phyloP scores from a whole-genome alignment of 2,113 vertebrate species.

The Acinonyx jubatus region DNA sequence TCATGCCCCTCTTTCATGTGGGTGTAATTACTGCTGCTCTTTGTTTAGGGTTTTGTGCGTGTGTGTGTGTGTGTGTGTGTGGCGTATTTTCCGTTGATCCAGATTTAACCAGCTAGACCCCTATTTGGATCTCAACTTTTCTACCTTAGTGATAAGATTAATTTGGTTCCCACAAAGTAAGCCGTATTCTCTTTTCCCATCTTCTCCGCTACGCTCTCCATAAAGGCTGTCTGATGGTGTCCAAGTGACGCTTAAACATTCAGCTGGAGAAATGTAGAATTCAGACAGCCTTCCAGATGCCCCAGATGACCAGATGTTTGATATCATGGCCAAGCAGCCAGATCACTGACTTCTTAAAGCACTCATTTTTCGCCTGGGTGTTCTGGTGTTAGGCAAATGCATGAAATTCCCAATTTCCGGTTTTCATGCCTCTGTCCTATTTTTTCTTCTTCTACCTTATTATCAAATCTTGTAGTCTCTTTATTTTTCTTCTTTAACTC shows the following conservation, averaged over 20 bases:
- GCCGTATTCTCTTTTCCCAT: not conserved
- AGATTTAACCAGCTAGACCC: slow-evolving; percentile 77
- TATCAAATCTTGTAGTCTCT: not conserved
- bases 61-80: slow-evolving; percentile 33
- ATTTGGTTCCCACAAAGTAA: slow-evolving; percentile 80
- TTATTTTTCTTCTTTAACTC: not conserved
- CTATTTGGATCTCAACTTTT: slow-evolving; percentile 72
- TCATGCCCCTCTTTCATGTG: slow-evolving; percentile 70
- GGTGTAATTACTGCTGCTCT: slow-evolving; percentile 71
- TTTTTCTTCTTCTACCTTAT: not conserved
- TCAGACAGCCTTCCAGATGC: not conserved
- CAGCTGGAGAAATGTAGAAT: not conserved
- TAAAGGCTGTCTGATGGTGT: not conserved
- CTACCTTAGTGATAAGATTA: slow-evolving; percentile 80
- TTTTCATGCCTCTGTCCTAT: not conserved
- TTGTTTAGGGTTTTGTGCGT: slow-evolving; percentile 67
- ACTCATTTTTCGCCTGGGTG: not conserved
- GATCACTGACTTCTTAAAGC: not conserved
- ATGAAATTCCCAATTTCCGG: not conserved
- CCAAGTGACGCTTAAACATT: not conserved
- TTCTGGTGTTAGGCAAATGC: not conserved
- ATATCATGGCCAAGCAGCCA: not conserved
- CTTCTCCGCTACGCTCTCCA: not conserved
- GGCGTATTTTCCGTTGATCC: slow-evolving; percentile 78
- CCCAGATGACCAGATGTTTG: not conserved